Percentiles rank a stretch among this genome's conserved stretches.
phyloP scores from a whole-genome alignment of 2,888 invertebrate genomes.

The Trachelus stipa region DNA sequence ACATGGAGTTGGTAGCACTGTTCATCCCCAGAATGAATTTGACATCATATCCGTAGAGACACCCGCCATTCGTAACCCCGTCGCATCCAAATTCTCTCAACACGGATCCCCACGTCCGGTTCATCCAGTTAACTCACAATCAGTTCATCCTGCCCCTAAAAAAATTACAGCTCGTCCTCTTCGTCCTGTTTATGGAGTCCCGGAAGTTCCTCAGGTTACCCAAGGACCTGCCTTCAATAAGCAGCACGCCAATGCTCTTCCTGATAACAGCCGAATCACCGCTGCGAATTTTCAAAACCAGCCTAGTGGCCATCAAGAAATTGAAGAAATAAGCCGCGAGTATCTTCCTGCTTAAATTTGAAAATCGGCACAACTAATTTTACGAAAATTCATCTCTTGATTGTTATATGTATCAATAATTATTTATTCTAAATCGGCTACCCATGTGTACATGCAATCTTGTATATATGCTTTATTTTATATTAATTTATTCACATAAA shows the following conservation, averaged over 20 bases:
- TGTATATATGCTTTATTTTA: too few relatives aligned
- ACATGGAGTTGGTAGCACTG: not conserved
- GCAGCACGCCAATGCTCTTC: not conserved
- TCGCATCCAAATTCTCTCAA: not conserved
- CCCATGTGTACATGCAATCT: too few relatives aligned
- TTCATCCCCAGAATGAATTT: not conserved
- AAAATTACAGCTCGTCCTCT: not conserved
- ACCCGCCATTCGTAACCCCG: not conserved
- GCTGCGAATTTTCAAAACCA: not conserved
- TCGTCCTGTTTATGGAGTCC: not conserved
- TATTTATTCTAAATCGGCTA: not conserved
- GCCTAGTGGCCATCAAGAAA: not conserved
- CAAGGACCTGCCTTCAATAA: not conserved
- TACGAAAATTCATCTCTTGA: not conserved
- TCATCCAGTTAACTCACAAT: not conserved
- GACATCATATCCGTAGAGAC: not conserved
- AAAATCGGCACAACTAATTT: not conserved
- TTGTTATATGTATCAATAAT: not conserved
- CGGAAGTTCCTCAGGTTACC: not conserved
- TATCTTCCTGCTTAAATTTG: constrained; percentile 1
- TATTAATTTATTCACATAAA: not conserved
- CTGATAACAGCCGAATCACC: not conserved
- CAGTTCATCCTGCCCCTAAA: not conserved
- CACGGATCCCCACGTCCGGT: not conserved
- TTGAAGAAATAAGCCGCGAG: not conserved